Evolutionary conservation across 1,140 invertebrate species (phyloP).

Genomic region (Caenorhabditis tropicalis): DNA sequence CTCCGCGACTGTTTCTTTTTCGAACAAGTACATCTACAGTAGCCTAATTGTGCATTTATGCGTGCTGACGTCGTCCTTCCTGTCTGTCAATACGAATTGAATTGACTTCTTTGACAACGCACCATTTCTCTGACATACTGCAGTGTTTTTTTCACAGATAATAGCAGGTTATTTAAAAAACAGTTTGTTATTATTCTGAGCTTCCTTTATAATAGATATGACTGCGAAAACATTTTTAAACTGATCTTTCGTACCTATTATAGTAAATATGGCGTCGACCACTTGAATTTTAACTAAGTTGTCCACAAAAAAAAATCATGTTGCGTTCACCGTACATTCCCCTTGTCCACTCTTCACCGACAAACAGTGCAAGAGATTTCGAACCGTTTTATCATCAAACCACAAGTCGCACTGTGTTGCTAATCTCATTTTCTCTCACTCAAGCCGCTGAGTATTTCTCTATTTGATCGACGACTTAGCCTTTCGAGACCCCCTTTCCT

Average conservation of each 20-base stretch:
- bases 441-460: conserved; percentile 21
- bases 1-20: background rate
- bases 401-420: conserved; percentile 21
- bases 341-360: background rate
- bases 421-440: conserved; percentile 35
- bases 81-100: conserved; percentile 34
- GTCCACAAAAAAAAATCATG: background rate
- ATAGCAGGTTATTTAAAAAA: no score
- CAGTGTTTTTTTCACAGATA: background rate
- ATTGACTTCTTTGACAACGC: conserved; percentile 38
- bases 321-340: background rate
- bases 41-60: conserved; percentile 43
- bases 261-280: no score
- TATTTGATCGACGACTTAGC: conserved; percentile 36
- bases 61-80: background rate
- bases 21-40: conserved; percentile 26
- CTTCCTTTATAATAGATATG: background rate
- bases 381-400: conserved; percentile 35
- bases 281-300: background rate
- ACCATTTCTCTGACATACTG: conserved; percentile 13
- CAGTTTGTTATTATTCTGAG: background rate
- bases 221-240: no score
- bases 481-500: background rate
- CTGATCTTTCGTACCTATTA: no score
- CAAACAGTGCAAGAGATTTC: background rate